Base-by-base conservation (phyloP, 23 tunicate genomes). In the Corella eumyota region DNA sequence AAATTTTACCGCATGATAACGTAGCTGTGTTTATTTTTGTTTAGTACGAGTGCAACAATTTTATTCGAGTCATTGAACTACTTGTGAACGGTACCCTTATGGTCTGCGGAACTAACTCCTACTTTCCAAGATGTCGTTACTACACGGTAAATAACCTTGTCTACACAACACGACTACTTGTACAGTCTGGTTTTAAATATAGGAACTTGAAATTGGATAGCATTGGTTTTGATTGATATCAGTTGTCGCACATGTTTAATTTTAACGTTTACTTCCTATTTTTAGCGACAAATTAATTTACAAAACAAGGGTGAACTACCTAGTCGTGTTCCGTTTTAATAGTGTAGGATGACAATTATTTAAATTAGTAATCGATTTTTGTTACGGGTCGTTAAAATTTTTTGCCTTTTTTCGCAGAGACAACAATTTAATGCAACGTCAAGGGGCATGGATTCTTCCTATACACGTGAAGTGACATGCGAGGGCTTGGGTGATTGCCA, bases 91-190 rank as follows among this genome's bases (percentile, higher is more conserved):
- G 56, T 9, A 49, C 53, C 19, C 56, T 84, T 54, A 56, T 68
- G 58, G 94, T 84, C 30, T 84, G 94, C 36, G 94, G 94, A n/a
- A 74, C 94, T 59, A 84, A 84, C 69, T 64, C 94, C 0, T 84
- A 74, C 46, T 31, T 55, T 6, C 94, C 94, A 25, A 50, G 37
- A 2, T 84, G 94, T 64, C 45, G 94, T 34, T 67, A 28, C 32
- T 84, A 84, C 58, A 49, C 56, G 63, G 85, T 78, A 61, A 58
- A 73, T 48, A 40, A 11, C 11, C 57, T 19, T 19, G 23, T n/a
- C 57, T 27, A 40, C 15, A 15, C 48, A 15, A 9, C 11, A 15
- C 48, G 48, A 15, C 25, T n/a, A n/a, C 60, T 21, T n/a, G 0
- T 23, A 0, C 25, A 55, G 0, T 55, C n/a, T 22, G 28, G 15